Evolutionary conservation across 2,113 vertebrate species (phyloP).

Genomic region (Neodontobutis hainanensis): DNA sequence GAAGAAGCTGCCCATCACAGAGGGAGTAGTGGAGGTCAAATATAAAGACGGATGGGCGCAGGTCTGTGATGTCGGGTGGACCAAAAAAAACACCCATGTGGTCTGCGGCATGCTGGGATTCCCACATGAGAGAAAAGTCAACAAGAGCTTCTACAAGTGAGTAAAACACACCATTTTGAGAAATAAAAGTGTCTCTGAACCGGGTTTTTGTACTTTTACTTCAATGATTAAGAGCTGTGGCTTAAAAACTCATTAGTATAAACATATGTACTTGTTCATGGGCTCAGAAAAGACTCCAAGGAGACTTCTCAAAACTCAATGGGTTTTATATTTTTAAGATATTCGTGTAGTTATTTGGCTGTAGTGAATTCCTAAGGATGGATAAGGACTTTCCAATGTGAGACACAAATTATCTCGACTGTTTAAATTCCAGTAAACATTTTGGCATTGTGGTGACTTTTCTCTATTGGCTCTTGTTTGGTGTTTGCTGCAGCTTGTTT

Average conservation of each 20-base stretch:
- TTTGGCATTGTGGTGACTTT: background rate
- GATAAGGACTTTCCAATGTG: background rate
- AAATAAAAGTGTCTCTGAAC: background rate
- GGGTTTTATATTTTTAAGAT: too few species aligned
- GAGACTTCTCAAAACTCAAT: too few species aligned
- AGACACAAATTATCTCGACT: background rate
- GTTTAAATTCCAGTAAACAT: too few species aligned
- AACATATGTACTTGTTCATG: background rate
- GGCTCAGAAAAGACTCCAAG: too few species aligned
- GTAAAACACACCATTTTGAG: slow-evolving; percentile 12
- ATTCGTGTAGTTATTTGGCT: too few species aligned
- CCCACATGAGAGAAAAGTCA: slow-evolving; percentile 89
- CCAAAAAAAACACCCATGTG: slow-evolving; percentile 85
- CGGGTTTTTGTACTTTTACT: background rate
- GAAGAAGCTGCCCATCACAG: slow-evolving; percentile 81
- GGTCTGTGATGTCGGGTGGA: slow-evolving; percentile 91
- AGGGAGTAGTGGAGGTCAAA: slow-evolving; percentile 91
- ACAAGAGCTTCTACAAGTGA: slow-evolving; percentile 96
- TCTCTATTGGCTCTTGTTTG: slow-evolving; percentile 6
- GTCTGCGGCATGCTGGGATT: slow-evolving; percentile 97
- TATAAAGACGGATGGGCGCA: slow-evolving; percentile 86
- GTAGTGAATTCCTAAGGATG: background rate
- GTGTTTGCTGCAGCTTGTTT: slow-evolving; percentile 17
- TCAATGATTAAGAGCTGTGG: background rate
- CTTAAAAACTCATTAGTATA: background rate